Evolutionary conservation across 2,113 vertebrate species (phyloP), one percentile per base, ranked within the genome.

Genomic region (Psilopsiagon aymara): DNA sequence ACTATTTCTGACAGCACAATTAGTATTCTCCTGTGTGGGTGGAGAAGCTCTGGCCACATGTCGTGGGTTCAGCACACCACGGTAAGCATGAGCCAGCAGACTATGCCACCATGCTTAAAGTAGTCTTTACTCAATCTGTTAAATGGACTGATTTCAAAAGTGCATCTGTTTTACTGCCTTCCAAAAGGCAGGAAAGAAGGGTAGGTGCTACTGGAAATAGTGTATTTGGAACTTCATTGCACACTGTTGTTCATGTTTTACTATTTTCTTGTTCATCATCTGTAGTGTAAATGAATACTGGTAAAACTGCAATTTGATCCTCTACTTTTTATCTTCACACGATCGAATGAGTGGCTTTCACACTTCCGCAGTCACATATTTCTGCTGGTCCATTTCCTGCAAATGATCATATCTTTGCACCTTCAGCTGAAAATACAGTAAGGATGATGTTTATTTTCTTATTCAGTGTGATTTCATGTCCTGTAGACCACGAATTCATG

Each of bases 391-490:
- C 17, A 6, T 76, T 88, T 92, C 75, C 63, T 85, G 67, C 39
- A 80, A 44, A 31, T 82, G 18, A 69, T 88, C 13, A 0, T 66
- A 37, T 66, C 24, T 77, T 73, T 80, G 25, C 31, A 52, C 24
- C 46, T 94, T 85, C 80, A 83, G n/a, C 59, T 92, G 53, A 44
- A 80, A 92, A 41, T 46, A 52, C 31, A 31, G 10, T 46, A 52
- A 82, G 6, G 25, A 51, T 79, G 9, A 37, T 76, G 39, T 90
- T 85, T 93, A 37, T 80, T 88, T 94, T 80, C 52, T 62, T 90
- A 63, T 82, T 94, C 66, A 62, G 25, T 67, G 19, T 85, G 51
- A 78, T 82, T 95, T 87, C 68, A 28, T 44, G 53, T 44, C 17
- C 63, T 88, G 49, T 33, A 80, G 53, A 62, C 44, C 24, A 4